Evolutionary conservation across 2,113 vertebrate genomes (phyloP).

Genomic region (Petrocephalus microphthalmus): DNA sequence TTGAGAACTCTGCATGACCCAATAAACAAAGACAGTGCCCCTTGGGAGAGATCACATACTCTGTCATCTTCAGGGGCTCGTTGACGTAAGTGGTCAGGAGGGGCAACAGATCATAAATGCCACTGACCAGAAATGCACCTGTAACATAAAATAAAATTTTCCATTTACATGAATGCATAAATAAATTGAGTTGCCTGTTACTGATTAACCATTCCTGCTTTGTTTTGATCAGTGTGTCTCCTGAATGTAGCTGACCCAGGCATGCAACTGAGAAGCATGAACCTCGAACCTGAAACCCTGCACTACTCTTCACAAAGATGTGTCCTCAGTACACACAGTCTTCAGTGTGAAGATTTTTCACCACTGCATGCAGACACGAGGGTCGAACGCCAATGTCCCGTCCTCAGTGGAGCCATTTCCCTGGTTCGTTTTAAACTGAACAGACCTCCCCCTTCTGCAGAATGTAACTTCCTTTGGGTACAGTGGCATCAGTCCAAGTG

Average conservation of each 20-base stretch:
- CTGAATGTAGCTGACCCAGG: background rate
- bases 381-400: background rate
- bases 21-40: background rate
- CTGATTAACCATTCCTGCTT: background rate
- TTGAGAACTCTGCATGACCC: background rate
- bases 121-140: conserved; percentile 86
- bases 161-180: background rate
- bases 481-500: background rate
- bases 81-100: conserved; percentile 73
- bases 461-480: background rate
- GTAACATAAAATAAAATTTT: background rate
- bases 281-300: background rate
- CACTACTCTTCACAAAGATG: background rate
- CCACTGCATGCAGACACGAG: background rate
- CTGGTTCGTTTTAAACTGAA: background rate
- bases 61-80: conserved; percentile 65
- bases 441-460: background rate
- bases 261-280: background rate
- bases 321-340: background rate
- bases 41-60: conserved; percentile 55
- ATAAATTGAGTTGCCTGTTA: background rate
- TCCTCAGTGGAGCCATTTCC: background rate
- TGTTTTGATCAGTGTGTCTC: background rate
- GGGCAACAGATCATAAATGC: conserved; percentile 82
- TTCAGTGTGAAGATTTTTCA: background rate